phyloP scores from a whole-genome alignment of 2,888 invertebrate genomes.

The Ormia ochracea region DNA sequence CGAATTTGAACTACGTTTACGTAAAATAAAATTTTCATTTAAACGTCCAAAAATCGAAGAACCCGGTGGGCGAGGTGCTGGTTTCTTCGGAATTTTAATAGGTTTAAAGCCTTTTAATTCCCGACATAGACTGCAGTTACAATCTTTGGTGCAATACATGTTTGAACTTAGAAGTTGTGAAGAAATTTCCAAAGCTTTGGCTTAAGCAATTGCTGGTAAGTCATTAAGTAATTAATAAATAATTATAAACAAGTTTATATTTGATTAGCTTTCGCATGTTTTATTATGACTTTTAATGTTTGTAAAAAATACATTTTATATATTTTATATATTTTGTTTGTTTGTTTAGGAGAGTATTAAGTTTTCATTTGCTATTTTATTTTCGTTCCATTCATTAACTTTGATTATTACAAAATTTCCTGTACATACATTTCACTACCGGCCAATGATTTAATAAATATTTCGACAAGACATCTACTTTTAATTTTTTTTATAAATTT shows the following conservation, averaged over 20 bases:
- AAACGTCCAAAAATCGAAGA: slow-evolving; percentile 71
- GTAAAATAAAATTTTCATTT: slow-evolving; percentile 78
- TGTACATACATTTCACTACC: slow-evolving; percentile 59
- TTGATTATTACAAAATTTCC: slow-evolving; percentile 60
- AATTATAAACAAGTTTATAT: slow-evolving; percentile 5
- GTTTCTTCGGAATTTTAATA: slow-evolving; percentile 68
- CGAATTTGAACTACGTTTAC: slow-evolving; percentile 74
- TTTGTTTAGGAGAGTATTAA: slow-evolving; percentile 32
- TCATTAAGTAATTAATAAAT: too few relatives aligned
- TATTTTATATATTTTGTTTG: slow-evolving; percentile 10
- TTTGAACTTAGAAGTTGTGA: slow-evolving; percentile 27
- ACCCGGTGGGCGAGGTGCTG: slow-evolving; percentile 72
- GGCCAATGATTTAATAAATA: slow-evolving; percentile 19
- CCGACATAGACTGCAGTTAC: slow-evolving; percentile 85
- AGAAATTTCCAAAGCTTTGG: slow-evolving; percentile 35
- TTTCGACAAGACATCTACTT: background rate
- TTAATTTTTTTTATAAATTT: background rate
- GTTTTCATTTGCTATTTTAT: slow-evolving; percentile 16
- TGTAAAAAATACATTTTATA: slow-evolving; percentile 5
- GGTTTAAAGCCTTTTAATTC: slow-evolving; percentile 83
- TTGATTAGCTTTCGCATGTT: slow-evolving; percentile 36
- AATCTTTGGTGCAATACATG: slow-evolving; percentile 85
- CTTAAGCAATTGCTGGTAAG: slow-evolving; percentile 5
- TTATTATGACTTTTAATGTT: slow-evolving; percentile 2
- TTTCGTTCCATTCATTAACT: slow-evolving; percentile 61